Evolutionary conservation across 2,113 vertebrate species (phyloP), one percentile per base, ranked within the genome.

Genomic region (Polypterus senegalus): DNA sequence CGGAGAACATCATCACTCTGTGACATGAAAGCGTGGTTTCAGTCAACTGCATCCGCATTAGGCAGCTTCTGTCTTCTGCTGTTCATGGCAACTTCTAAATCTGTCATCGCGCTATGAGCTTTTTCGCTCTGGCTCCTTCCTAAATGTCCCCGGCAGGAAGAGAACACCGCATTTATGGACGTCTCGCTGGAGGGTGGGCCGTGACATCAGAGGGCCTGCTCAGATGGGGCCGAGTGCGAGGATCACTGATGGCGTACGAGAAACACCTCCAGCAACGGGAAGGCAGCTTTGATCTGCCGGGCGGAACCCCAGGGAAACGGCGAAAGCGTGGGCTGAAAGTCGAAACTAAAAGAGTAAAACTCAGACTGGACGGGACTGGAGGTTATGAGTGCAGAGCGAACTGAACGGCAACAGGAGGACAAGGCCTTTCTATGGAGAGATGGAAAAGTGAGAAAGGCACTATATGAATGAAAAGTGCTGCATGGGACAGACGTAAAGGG

Each of bases 81-180:
- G 77, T 91, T 87, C 91, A 86, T 86, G 89, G 86, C 93, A 95
- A 96, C 89, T 93, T 90, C 88, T 98, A 97, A 98, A 98, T 98
- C 96, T 96, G 92, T 97, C 93, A 95, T 80, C 91, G 86, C 88
- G 3, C 81, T 83, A 86, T 82, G 81, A 89, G 86, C 48, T 83
- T 27, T 78, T 87, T 81, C 81, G 84, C 82, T 86, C 82, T 80
- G 85, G 79, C 88, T 80, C 84, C 79, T 90, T 91, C 81, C 80
- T 73, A 65, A 27, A 79, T 75, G 81, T 77, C 82, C 53, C 71
- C 80, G 80, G 73, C 79, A 87, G 87, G 85, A 86, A 85, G 79
- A 73, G 75, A 81, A 83, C 60, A 64, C 74, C 76, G 83, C 83
- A 83, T 86, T 83, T 87, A 86, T 81, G 77, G 78, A 75, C 77